Base-by-base conservation (phyloP, 2,888 invertebrate genomes). In the Tetragnatha montana region DNA sequence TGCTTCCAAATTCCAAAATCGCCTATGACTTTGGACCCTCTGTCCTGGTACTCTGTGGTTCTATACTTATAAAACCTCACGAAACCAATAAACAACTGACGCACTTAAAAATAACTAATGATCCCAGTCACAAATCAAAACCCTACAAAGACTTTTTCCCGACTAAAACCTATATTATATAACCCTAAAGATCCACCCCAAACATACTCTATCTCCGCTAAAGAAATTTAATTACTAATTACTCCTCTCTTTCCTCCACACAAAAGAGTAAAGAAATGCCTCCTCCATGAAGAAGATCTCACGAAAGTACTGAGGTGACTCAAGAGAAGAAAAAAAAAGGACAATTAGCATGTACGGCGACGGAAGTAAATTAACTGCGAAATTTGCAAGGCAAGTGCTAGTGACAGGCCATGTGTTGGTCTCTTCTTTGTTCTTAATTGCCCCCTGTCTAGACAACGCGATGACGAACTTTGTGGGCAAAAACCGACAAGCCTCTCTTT, bases 301-400 rank as follows among this genome's bases (percentile, higher is more conserved):
- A n/a, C 12, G 76, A 21, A 14, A 51, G 60, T 19, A n/a, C 22
- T 14, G 10, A 6, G 22, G 76, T 6, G 17, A 76, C 10, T 76
- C 12, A 0, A 12, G 6, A 12, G 79, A 4, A 22, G 8, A 21
- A 35, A 10, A 51, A 82, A 68, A 76, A 69, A 69, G 75, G 68
- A 74, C 60, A 84, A 84, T 84, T 84, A 84, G 71, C 81, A 81
- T 81, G 73, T 81, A 84, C 76, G 12, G 68, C n/a, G 78, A 21
- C 71, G 35, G 74, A 47, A 73, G 80, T 74, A 86, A 80, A 86
- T 86, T 86, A 86, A 86, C 73, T 86, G 80, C 86, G 75, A 74
- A 86, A 86, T 86, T 86, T 86, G 68, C 86, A 80, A 73, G 68
- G 86, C 80, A 47, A 74, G 68, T 86, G 80, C 35, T 73, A 35